Base-by-base conservation (phyloP, 2,113 vertebrate genomes). In the Variabilichromis moorii region DNA sequence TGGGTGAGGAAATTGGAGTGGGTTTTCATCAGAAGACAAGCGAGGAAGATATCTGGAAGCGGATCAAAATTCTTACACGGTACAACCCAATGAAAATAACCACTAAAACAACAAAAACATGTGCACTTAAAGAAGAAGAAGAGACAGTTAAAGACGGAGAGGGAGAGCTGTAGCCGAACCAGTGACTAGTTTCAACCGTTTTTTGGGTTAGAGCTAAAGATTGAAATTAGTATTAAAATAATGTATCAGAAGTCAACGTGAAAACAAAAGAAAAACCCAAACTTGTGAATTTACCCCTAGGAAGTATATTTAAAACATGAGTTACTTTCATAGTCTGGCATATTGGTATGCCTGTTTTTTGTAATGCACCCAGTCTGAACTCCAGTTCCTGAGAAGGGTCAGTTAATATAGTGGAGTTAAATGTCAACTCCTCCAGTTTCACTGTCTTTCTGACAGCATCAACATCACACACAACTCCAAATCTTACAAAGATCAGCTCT, bases 401-500 rank as follows among this genome's bases (percentile, higher is more conserved):
- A 92, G 82, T 89, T 93, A 89, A 91, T 92, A 92, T 81, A 89
- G 84, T 80, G 59, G 53, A 88, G 84, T 76, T 87, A 92, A 93
- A 94, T 91, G 91, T 90, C 91, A 94, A 53, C 87, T 88, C 83
- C 28, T 92, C 81, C 82, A 55, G 71, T 88, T 89, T 86, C 89
- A 84, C 85, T 89, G 89, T 90, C 84, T 89, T 88, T 89, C 83
- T 90, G 92, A 88, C 85, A 90, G 84, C 89, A 78, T 86, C 85
- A 86, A 85, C 93, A 89, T 92, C 88, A 87, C 73, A 90, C 57
- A 84, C 84, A 66, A 37, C 82, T 84, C 19, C 53, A 84, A 84
- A 91, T 91, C 91, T 31, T 90, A 88, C 80, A 94, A 90, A 94
- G 92, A 91, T 94, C 91, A 92, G 66, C 79, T 68, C 19, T 79